Base-by-base conservation (phyloP, 2,888 invertebrate genomes). In the Aporophyla lueneburgensis region DNA sequence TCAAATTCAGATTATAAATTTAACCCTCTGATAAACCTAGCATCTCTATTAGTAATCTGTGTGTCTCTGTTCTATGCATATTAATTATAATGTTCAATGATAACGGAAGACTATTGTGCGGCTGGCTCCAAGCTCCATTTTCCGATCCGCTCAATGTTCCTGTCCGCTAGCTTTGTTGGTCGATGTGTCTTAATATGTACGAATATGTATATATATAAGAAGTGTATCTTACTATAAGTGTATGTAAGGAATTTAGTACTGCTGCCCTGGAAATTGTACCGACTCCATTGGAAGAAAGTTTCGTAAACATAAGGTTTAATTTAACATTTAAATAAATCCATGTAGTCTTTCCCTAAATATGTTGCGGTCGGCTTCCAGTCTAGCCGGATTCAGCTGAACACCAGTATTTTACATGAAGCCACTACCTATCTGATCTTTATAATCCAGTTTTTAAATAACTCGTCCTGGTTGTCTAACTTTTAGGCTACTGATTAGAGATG, bases 151-250 rank as follows among this genome's bases (percentile, higher is more conserved):
- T 46, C 56, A n/a, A 7, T 66, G 87, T 85, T 85, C 83, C 69
- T 40, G 53, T 78, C 78, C 73, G 77, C 14, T 85, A 24, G 63
- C 27, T 85, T 71, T 68, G 74, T 86, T 77, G 81, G 85, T 43
- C 85, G 74, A 74, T 71, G 77, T 61, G 63, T 84, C 68, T 76
- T 74, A 76, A 78, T 77, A 76, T 67, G 68, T 70, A 69, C 66
- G 51, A n/a, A 49, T 40, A 72, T 51, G 51, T 14, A 9, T 27
- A 33, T 33, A 21, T 51, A 0, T 12, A 19, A 27, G 16, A 21
- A 16, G 10, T 21, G 27, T 33, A 46, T 59, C 1, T 66, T 49
- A 27, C 5, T 58, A 65, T 59, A 53, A 51, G 56, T 46, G 14
- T 40, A 40, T 63, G 51, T 21, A 43, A 40, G 79, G 16, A 21